Base-by-base conservation (phyloP, 2,888 invertebrate genomes). In the Synergus gifuensis region DNA sequence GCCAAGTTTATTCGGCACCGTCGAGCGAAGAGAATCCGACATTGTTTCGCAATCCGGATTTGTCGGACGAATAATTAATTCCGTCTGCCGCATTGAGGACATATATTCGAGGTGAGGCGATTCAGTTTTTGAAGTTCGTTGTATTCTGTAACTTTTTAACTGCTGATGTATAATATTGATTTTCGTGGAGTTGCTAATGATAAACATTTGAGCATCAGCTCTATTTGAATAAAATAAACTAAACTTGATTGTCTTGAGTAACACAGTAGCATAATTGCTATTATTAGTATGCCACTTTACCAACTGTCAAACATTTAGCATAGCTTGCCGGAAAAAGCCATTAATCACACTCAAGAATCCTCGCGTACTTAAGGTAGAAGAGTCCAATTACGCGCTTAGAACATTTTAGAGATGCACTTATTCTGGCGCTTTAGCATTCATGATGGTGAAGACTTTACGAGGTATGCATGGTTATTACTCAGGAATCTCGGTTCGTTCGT, bases 381-480 rank as follows among this genome's bases (percentile, higher is more conserved):
- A 16, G 28, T 16, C 69, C 69, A 69, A 69, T 69, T 69, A 69
- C 16, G 28, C 14, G 46, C 14, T 69, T 69, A 69, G 44, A 44
- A 28, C 18, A 69, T 42, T 67, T 67, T 18, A 67, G 44, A 46
- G 44, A 49, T 44, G 67, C 67, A 67, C 22, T 67, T 67, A 67
- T 44, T 44, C 18, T 67, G 46, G 18, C 22, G 46, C 46, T 22
- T 69, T 46, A 69, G 46, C 69, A 49, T 49, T 69, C 46, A 69
- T 69, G 69, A n/a, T 49, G 69, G 69, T 49, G 28, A 69, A 69
- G 49, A 69, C 14, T 69, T 69, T 69, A 69, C 69, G 69, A 69
- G 69, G 44, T 44, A 69, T 69, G 28, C 46, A 69, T 22, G 69
- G 28, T 69, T 69, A 69, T 69, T 49, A 69, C 49, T 69, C 46